These are phyloP conservation scores for Odontophorus gujanensis DNA, from an alignment of 2,113 vertebrate genomes.

Conservation along the genomic window DNA sequence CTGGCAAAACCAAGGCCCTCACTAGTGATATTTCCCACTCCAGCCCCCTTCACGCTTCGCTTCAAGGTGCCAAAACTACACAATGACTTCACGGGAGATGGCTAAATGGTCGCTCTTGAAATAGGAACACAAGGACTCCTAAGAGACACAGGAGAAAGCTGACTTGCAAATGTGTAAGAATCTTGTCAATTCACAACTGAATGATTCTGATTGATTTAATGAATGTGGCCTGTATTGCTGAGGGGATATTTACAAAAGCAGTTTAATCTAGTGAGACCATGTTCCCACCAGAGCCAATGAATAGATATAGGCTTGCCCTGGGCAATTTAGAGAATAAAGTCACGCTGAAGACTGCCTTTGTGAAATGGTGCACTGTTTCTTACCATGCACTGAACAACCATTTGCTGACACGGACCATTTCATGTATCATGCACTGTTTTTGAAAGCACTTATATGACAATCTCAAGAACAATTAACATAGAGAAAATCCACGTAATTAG, in stretches of 20 bases:
- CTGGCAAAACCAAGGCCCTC: neutral
- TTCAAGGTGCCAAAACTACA: neutral
- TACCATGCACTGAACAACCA: neutral
- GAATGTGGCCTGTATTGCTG: constrained; percentile 1
- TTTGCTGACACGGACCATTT: constrained; percentile 24
- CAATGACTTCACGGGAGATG: neutral
- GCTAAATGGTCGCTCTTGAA: neutral
- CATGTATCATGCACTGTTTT: neutral
- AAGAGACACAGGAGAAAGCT: neutral
- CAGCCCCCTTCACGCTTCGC: neutral
- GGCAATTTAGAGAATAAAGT: neutral
- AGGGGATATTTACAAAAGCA: constrained; percentile 18
- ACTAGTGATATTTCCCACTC: neutral
- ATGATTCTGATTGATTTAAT: constrained; percentile 4
- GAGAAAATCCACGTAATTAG: neutral
- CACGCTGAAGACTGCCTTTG: constrained; percentile 1
- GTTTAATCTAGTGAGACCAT: constrained; percentile 32
- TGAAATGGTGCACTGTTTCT: neutral
- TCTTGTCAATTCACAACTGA: neutral
- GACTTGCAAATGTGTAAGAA: constrained; percentile 31
- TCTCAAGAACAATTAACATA: constrained; percentile 5
- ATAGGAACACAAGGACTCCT: neutral
- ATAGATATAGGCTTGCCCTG: constrained; percentile 19
- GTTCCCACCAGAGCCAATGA: constrained; percentile 29
- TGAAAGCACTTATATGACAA: neutral